These are phyloP conservation scores for Grammomys surdaster DNA, from an alignment of 2,113 vertebrate species.

Conservation along the genomic window DNA sequence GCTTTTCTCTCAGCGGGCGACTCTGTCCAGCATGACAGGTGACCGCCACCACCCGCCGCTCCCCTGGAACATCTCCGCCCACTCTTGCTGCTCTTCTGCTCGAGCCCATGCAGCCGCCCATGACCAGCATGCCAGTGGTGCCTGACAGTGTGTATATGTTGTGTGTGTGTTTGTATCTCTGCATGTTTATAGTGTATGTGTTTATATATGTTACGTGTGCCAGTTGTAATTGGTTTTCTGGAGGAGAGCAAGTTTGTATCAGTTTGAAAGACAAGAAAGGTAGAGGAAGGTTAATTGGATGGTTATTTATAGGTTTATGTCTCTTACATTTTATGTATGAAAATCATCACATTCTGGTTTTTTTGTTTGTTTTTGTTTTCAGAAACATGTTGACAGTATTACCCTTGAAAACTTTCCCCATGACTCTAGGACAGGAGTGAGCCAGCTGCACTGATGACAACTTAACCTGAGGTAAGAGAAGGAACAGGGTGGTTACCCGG, in stretches of 20 bases:
- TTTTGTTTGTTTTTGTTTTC: slow-evolving; percentile 47
- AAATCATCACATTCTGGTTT: not conserved
- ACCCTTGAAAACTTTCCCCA: slow-evolving; percentile 29
- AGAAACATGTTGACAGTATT: not conserved
- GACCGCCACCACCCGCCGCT: too few species aligned
- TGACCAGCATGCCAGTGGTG: too few species aligned
- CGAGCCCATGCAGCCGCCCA: too few species aligned
- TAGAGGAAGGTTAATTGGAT: slow-evolving; percentile 66
- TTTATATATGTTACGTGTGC: not conserved
- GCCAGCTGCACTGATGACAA: not conserved
- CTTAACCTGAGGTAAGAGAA: slow-evolving; percentile 5
- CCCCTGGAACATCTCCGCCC: too few species aligned
- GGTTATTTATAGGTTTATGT: slow-evolving; percentile 71
- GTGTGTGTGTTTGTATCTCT: too few species aligned
- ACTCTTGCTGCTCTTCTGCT: too few species aligned
- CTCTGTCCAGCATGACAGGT: too few species aligned
- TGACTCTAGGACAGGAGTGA: not conserved
- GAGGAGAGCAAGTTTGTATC: slow-evolving; percentile 43
- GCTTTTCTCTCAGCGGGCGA: too few species aligned
- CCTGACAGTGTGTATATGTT: too few species aligned
- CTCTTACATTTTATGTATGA: slow-evolving; percentile 35
- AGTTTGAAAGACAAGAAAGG: slow-evolving; percentile 55
- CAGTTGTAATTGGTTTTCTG: slow-evolving; percentile 61
- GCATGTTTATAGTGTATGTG: too few species aligned
- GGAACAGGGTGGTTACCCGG: not conserved